Evolutionary conservation across 2,113 vertebrate species (phyloP).

Genomic region (Laticauda colubrina): DNA sequence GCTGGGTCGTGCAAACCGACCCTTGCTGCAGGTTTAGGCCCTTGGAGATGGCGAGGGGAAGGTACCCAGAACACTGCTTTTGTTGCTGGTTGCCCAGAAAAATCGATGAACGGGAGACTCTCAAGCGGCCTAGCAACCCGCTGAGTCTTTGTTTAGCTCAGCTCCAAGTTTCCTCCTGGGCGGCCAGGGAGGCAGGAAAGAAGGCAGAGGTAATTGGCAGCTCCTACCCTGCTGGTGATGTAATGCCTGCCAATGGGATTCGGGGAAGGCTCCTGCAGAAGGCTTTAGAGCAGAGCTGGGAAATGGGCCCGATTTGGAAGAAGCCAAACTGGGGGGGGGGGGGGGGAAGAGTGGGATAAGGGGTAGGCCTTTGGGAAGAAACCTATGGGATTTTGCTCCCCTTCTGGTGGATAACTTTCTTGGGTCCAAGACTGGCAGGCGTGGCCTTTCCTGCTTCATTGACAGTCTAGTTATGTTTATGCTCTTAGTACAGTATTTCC

Average conservation of each 20-base stretch:
- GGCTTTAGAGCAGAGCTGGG: neutral
- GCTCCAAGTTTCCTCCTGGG: neutral
- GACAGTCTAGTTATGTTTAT: neutral
- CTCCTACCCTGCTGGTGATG: neutral
- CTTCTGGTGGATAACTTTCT: neutral
- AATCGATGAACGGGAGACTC: neutral
- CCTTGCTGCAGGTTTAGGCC: neutral
- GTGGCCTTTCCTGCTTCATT: neutral
- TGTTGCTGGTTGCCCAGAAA: neutral
- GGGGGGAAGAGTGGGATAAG: neutral
- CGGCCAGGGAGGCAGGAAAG: constrained; percentile 2
- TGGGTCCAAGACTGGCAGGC: neutral
- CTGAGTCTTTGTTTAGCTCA: constrained; percentile 23
- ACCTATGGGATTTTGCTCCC: neutral
- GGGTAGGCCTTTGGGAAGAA: neutral
- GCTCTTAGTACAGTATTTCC: neutral
- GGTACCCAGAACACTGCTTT: neutral
- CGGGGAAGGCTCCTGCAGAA: neutral
- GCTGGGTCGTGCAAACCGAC: neutral
- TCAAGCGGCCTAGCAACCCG: neutral
- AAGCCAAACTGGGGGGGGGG: neutral
- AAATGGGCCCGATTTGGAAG: neutral
- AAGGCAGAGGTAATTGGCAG: constrained; percentile 14
- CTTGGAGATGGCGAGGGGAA: neutral
- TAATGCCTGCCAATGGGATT: neutral